Conservation (phyloP, 2,888 invertebrate species). For the Ochlodes sylvanus region DNA sequence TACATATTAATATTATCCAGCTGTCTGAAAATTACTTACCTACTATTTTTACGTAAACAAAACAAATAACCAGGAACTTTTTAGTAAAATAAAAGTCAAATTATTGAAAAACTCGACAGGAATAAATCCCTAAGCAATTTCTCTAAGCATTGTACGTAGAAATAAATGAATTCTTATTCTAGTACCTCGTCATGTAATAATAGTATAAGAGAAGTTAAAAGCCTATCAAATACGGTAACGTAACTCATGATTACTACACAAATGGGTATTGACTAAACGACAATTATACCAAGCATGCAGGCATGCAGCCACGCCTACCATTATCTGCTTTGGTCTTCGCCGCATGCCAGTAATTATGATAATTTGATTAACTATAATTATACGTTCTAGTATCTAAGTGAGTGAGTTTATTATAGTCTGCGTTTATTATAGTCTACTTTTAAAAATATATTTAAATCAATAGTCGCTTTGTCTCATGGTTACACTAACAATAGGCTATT, state of each 20-base stretch:
- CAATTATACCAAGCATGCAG: conserved; percentile 28
- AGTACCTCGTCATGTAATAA: no score
- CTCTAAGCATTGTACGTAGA: no score
- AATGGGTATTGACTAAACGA: conserved; percentile 21
- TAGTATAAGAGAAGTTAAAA: background rate
- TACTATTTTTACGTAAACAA: no score
- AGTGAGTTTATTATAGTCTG: conserved; percentile 10
- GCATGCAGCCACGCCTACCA: conserved; percentile 30
- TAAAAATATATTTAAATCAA: background rate
- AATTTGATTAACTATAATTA: conserved; percentile 28
- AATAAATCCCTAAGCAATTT: no score
- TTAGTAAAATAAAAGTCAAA: no score
- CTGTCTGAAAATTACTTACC: no score
- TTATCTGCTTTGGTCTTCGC: conserved; percentile 35
- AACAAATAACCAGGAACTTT: no score
- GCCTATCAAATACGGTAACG: background rate
- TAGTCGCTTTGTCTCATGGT: background rate
- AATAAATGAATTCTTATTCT: no score
- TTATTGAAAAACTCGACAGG: no score
- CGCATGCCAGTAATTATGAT: conserved; percentile 32
- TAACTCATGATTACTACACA: conserved; percentile 7
- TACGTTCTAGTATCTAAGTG: conserved; percentile 16
- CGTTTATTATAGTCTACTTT: background rate
- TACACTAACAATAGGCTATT: conserved; percentile 2
- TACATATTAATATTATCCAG: no score